Evolutionary conservation across 2,797 vertebrate species (phyloP).

Genomic region (Microchirus variegatus): DNA sequence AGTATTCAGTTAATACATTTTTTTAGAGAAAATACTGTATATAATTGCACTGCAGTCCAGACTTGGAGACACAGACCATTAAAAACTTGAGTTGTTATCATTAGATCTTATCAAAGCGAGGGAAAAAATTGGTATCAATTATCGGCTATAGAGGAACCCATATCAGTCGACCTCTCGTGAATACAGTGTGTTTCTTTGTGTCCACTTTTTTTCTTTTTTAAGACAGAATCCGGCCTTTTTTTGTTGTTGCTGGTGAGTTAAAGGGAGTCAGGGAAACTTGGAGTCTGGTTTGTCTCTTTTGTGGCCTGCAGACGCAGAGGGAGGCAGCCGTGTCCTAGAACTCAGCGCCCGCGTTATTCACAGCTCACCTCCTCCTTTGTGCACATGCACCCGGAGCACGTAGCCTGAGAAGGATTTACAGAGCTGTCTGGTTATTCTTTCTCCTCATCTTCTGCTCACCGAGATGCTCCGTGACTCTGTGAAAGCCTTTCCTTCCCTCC

Average conservation of each 20-base stretch:
- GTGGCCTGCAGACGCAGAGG: conserved; percentile 32
- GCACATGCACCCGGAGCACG: conserved; percentile 49
- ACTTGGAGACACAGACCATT: no score
- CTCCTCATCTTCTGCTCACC: not conserved
- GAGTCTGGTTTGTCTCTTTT: conserved; percentile 42
- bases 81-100: no score
- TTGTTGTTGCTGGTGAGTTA: conserved; percentile 29
- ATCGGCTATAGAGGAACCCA: no score
- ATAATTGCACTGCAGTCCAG: no score
- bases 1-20: no score
- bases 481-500: no score
- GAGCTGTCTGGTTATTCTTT: conserved; percentile 27
- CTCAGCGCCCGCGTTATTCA: conserved; percentile 63
- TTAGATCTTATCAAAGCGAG: no score
- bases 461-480: no score
- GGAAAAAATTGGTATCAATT: no score
- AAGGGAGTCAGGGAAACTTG: conserved; percentile 34
- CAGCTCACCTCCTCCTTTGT: conserved; percentile 70
- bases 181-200: conserved; percentile 20
- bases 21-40: no score
- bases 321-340: conserved; percentile 68
- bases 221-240: conserved; percentile 18
- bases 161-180: no score
- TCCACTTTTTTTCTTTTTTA: conserved; percentile 8
- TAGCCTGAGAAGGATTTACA: conserved; percentile 44